Base-by-base conservation (phyloP, 2,888 invertebrate species). In the Caenorhabditis sp. region DNA sequence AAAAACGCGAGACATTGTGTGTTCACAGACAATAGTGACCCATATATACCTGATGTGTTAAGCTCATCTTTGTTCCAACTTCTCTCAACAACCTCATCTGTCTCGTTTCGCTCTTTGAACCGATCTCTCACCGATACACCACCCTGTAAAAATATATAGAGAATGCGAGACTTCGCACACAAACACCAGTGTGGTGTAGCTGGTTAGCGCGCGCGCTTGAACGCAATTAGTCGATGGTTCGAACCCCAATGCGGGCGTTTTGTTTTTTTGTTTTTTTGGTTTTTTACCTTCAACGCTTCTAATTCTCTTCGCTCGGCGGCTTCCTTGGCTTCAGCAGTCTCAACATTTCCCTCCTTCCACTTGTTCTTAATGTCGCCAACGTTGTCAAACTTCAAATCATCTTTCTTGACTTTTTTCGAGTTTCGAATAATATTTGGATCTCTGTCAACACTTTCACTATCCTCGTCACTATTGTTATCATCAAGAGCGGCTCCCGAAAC, bases 321-420 rank as follows among this genome's bases (percentile, higher is more conserved):
- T 37, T 84, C 84, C 51, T 78, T 74, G 43, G 79, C 66, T 62
- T 85, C 83, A 12, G 87, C 86, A 1, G 78, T 83, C 75, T 86
- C 85, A 26, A 88, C 84, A 53, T 84, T 84, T 23, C 88, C 88
- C 19, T 86, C 85, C 77, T 87, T 85, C 88, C 88, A 88, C 61
- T 86, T 88, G 63, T 84, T 82, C 66, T 87, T 88, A 57, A 88
- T 79, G 55, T 79, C 83, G 66, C 83, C 86, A 62, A 87, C 82
- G 59, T 81, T 79, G 19, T 82, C 81, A 61, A 83, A 81, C 55
- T 82, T 70, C 6, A 83, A 72, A 24, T 81, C 77, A 37, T 81
- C 81, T 53, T 79, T 79, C 58, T 77, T 69, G 23, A 61, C 59
- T 65, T 81, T 79, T 27, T 77, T 77, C 27, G 70, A 69, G 55